Evolutionary conservation across 2,113 vertebrate species (phyloP).

Genomic region (Synodontis membranacea): DNA sequence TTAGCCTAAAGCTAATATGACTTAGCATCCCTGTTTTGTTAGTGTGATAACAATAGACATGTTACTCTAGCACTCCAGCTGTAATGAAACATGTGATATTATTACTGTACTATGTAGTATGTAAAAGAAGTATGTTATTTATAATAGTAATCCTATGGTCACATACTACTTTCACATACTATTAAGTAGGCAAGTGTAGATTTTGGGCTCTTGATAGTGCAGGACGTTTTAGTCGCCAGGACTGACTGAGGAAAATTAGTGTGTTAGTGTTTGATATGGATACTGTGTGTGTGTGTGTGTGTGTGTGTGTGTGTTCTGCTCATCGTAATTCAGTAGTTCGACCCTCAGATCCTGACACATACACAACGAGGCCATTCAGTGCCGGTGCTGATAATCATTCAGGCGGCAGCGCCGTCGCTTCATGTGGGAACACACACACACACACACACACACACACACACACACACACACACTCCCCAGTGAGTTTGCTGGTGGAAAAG

Average conservation of each 20-base stretch:
- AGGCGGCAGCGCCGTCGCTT: slow-evolving; percentile 22
- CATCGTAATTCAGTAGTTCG: slow-evolving; percentile 30
- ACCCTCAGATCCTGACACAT: slow-evolving; percentile 2
- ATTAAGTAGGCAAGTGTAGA: background rate
- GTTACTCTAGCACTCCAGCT: background rate
- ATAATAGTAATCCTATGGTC: background rate
- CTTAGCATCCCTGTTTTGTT: background rate
- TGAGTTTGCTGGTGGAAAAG: background rate
- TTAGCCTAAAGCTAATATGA: too few species aligned
- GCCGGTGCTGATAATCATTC: slow-evolving; percentile 30
- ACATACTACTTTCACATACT: background rate
- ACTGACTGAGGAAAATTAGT: background rate
- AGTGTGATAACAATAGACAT: background rate
- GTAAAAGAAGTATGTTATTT: background rate
- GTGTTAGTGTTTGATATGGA: background rate
- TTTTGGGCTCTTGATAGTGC: background rate
- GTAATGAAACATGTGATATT: background rate
- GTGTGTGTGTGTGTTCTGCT: slow-evolving; percentile 15
- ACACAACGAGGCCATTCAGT: slow-evolving; percentile 33
- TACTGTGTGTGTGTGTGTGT: background rate
- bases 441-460: slow-evolving; percentile 22
- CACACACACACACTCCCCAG: slow-evolving; percentile 14
- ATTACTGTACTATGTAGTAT: background rate
- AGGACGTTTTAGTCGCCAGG: background rate
- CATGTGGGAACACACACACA: slow-evolving; percentile 8